Evolutionary conservation across 2,797 vertebrate species (phyloP).

Genomic region (Phrynocephalus guinanensis): DNA sequence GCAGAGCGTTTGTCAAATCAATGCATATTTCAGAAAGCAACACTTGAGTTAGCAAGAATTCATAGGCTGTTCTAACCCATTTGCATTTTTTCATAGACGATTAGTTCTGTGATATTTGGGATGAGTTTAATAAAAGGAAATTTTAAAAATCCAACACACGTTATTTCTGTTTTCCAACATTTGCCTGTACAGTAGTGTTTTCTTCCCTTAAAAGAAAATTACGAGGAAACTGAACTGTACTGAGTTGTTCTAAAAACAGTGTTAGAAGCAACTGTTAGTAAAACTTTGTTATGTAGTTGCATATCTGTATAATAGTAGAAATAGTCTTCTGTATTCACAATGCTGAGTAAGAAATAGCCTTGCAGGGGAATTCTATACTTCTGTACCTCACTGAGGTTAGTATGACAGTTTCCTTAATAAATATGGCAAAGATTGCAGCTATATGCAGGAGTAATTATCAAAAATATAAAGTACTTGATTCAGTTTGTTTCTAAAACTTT

Average conservation of each 20-base stretch:
- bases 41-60: conserved; percentile 4
- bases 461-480: too few species aligned
- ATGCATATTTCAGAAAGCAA: conserved; percentile 9
- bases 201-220: neutral
- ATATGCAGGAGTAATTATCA: too few species aligned
- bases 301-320: neutral
- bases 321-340: neutral
- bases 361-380: neutral
- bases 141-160: conserved; percentile 12
- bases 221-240: neutral
- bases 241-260: neutral
- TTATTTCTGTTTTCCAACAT: conserved; percentile 9
- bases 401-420: neutral
- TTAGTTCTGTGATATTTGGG: conserved; percentile 30
- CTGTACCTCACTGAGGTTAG: neutral
- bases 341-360: neutral
- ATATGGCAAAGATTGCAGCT: neutral
- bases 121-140: conserved; percentile 12
- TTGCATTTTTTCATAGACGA: neutral
- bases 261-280: neutral
- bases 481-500: too few species aligned
- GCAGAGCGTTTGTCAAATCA: conserved; percentile 1
- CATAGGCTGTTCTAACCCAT: conserved; percentile 13
- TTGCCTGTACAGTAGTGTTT: neutral
- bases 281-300: neutral